Evolutionary conservation across 1,140 invertebrate genomes (phyloP).

Genomic region (Drosophila pectinifera): DNA sequence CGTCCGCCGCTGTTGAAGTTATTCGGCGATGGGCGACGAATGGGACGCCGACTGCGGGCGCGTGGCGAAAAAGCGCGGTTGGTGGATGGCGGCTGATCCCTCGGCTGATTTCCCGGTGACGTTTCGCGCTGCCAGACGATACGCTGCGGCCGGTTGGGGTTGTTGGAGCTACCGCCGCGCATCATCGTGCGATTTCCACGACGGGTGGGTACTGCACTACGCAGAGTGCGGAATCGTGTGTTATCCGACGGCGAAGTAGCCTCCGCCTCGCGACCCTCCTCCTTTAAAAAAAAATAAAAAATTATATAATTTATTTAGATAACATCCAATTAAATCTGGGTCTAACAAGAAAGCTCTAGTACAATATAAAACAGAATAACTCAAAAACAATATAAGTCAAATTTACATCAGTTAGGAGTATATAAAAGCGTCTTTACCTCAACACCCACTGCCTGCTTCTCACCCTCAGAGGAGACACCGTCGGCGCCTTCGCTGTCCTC

Average conservation of each 20-base stretch:
- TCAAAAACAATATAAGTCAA: no score
- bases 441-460: slow-evolving; percentile 87
- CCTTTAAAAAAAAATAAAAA: slow-evolving; percentile 48
- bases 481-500: slow-evolving; percentile 84
- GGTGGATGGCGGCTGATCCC: slow-evolving; percentile 54
- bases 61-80: slow-evolving; percentile 60
- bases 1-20: slow-evolving; percentile 68
- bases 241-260: slow-evolving; percentile 87
- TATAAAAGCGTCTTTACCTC: slow-evolving; percentile 53
- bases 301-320: no score
- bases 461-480: slow-evolving; percentile 87
- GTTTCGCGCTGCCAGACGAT: slow-evolving; percentile 85
- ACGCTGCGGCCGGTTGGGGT: slow-evolving; percentile 80
- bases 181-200: slow-evolving; percentile 58
- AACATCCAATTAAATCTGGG: neutral
- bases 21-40: slow-evolving; percentile 72
- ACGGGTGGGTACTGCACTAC: slow-evolving; percentile 70
- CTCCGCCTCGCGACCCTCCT: slow-evolving; percentile 90
- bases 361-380: no score
- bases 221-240: slow-evolving; percentile 68
- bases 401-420: no score
- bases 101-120: slow-evolving; percentile 48
- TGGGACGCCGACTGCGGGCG: slow-evolving; percentile 61
- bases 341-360: neutral
- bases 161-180: slow-evolving; percentile 51